These are phyloP conservation scores for Frieseomelitta varia DNA, from an alignment of 1,140 invertebrate species.

Conservation along the genomic window DNA sequence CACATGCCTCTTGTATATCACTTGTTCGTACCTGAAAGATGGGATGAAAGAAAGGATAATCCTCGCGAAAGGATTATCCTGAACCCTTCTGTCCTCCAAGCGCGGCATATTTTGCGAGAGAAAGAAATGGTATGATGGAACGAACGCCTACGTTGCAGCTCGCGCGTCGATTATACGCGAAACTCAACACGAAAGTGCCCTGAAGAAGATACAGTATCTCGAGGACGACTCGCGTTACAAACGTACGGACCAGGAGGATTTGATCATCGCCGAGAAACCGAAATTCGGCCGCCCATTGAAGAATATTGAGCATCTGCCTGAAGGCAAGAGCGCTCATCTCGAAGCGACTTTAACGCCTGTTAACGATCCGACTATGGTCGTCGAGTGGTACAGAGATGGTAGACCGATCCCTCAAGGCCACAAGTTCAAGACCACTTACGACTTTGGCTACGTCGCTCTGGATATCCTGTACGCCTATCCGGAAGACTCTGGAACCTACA, in stretches of 20 bases:
- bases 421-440: constrained; percentile 95
- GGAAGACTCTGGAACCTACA: constrained; percentile 97
- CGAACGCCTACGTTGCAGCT: constrained; percentile 81
- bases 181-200: constrained; percentile 96
- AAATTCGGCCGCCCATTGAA: constrained; percentile 94
- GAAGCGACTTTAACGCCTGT: constrained; percentile 97
- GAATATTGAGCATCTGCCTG: constrained; percentile 90
- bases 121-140: background rate
- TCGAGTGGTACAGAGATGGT: constrained; percentile 98
- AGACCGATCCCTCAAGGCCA: constrained; percentile 94
- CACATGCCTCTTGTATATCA: background rate
- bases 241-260: constrained; percentile 87
- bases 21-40: background rate
- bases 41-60: background rate
- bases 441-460: constrained; percentile 97
- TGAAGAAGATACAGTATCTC: constrained; percentile 95
- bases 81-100: background rate
- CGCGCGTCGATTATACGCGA: constrained; percentile 94
- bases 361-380: constrained; percentile 96
- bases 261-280: constrained; percentile 90
- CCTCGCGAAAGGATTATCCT: background rate
- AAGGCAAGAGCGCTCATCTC: constrained; percentile 96
- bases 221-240: constrained; percentile 93
- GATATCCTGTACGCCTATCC: constrained; percentile 98
- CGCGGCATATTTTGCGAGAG: background rate